Conservation (phyloP, 2,888 invertebrate genomes). For the Cotesia congregata region DNA sequence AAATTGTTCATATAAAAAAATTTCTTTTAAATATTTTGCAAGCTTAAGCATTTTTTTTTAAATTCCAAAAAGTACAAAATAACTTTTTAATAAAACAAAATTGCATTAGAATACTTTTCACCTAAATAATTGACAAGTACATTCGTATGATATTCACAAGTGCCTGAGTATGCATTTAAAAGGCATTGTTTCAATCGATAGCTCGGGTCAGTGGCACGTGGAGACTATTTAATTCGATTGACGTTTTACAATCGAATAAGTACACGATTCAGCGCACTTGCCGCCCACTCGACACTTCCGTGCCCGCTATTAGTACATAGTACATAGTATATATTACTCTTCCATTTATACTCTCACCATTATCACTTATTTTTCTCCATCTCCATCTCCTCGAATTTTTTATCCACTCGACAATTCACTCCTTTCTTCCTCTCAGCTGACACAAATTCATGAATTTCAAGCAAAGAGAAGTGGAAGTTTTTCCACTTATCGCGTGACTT, state of each 20-base stretch:
- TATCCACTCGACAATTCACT: slow-evolving; percentile 26
- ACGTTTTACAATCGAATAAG: slow-evolving; percentile 36
- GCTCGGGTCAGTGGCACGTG: slow-evolving; percentile 47
- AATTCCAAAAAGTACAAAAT: too few species aligned
- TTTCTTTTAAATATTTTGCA: too few species aligned
- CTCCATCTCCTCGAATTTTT: background rate
- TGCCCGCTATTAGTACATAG: slow-evolving; percentile 7
- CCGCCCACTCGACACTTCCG: slow-evolving; percentile 27
- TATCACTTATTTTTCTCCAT: slow-evolving; percentile 11
- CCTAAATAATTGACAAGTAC: background rate
- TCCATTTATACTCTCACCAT: slow-evolving; percentile 31
- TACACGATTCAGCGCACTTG: slow-evolving; percentile 40
- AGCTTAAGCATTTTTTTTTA: too few species aligned
- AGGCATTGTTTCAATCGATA: slow-evolving; percentile 41
- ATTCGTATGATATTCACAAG: background rate
- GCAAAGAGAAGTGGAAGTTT: slow-evolving; percentile 44
- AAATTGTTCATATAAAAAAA: too few species aligned
- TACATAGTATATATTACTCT: slow-evolving; percentile 8
- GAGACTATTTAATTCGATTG: slow-evolving; percentile 30
- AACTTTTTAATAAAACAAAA: too few species aligned
- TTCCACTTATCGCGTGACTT: slow-evolving; percentile 48
- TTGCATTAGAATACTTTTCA: background rate
- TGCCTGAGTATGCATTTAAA: slow-evolving; percentile 20
- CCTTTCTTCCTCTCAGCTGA: slow-evolving; percentile 53
- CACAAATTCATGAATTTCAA: slow-evolving; percentile 52